Conservation (phyloP, 1,140 invertebrate species). For the Nymphalis io region DNA sequence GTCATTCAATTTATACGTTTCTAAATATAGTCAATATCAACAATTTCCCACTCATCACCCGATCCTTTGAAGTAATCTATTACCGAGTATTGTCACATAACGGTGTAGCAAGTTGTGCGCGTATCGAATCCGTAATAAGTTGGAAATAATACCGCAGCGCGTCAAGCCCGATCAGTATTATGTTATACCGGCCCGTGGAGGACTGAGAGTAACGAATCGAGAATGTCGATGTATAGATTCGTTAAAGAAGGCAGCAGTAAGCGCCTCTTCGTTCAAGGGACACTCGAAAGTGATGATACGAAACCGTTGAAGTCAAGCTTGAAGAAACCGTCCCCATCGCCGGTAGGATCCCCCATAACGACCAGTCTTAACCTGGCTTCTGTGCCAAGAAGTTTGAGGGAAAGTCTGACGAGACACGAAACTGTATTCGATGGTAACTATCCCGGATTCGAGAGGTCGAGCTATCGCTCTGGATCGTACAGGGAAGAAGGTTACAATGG, state of each 20-base stretch:
- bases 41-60: conserved; percentile 46
- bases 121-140: conserved; percentile 71
- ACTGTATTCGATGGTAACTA: conserved; percentile 79
- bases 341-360: conserved; percentile 81
- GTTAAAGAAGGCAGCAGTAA: conserved; percentile 84
- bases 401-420: conserved; percentile 69
- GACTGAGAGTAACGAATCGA: conserved; percentile 56
- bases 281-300: conserved; percentile 83
- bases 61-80: conserved; percentile 46
- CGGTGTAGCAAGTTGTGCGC: conserved; percentile 56
- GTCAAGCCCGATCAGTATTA: conserved; percentile 56
- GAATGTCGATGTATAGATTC: conserved; percentile 88
- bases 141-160: conserved; percentile 56
- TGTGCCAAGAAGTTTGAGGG: conserved; percentile 75
- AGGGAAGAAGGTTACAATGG: conserved; percentile 74
- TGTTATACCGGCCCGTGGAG: conserved; percentile 57
- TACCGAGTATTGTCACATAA: conserved; percentile 64
- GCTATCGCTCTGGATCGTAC: conserved; percentile 69
- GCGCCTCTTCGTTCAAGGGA: conserved; percentile 90
- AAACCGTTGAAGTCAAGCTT: conserved; percentile 81
- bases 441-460: conserved; percentile 69
- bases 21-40: conserved; percentile 48
- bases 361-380: conserved; percentile 80
- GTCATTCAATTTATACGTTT: conserved; percentile 29
- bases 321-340: conserved; percentile 73